These are phyloP conservation scores for Iguana delicatissima DNA, from an alignment of 2,797 vertebrate genomes.

Conservation along the genomic window DNA sequence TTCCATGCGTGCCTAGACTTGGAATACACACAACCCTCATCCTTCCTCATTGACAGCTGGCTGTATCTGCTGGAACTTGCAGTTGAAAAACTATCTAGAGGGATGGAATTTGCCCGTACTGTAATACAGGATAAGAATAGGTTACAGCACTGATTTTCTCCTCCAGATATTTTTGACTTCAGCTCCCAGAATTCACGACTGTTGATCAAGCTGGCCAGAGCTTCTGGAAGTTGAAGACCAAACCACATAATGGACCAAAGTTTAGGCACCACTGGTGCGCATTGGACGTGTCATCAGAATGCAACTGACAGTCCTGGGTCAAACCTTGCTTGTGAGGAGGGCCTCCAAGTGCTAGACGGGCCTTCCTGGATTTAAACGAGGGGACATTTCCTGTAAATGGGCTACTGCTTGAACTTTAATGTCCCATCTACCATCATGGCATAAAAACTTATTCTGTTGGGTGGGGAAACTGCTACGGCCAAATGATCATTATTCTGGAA, in stretches of 20 bases:
- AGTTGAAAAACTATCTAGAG: too few relatives aligned
- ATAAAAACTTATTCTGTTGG: not conserved
- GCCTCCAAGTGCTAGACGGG: not conserved
- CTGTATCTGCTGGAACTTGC: too few relatives aligned
- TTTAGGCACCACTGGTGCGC: too few relatives aligned
- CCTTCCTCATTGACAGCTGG: too few relatives aligned
- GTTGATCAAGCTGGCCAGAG: too few relatives aligned
- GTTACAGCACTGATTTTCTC: too few relatives aligned
- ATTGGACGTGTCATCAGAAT: not conserved
- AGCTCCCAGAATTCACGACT: too few relatives aligned
- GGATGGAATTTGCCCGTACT: too few relatives aligned
- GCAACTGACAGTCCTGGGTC: not conserved
- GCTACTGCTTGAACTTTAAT: not conserved
- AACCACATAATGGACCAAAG: too few relatives aligned
- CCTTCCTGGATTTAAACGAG: not conserved
- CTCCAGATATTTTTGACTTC: too few relatives aligned
- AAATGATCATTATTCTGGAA: not conserved
- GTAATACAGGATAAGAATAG: not conserved
- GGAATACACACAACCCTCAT: not conserved
- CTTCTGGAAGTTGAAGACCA: too few relatives aligned
- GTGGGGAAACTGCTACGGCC: too few relatives aligned
- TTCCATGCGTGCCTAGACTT: not conserved
- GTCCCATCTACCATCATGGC: not conserved
- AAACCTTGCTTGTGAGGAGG: not conserved
- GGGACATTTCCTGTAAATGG: not conserved